Percentiles rank a stretch among this genome's conserved stretches.
Conservation (phyloP, 2,888 invertebrate genomes). For the Amphipoea lucens region DNA sequence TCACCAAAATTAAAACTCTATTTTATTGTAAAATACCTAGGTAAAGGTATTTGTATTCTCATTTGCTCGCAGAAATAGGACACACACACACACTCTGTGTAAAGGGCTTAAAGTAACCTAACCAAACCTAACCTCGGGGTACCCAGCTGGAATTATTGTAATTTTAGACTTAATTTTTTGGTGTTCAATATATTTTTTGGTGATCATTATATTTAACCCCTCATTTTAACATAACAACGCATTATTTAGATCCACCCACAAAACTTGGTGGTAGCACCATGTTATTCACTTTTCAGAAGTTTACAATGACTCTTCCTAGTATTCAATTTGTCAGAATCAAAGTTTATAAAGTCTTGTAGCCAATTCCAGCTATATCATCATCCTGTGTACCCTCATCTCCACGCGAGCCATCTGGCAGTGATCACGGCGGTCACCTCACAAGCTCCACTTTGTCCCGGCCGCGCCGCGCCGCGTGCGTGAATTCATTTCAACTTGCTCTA, state of each 20-base stretch:
- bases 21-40: no score
- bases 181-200: no score
- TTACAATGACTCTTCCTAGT: neutral
- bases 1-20: no score
- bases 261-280: neutral
- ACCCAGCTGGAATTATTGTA: no score
- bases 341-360: neutral
- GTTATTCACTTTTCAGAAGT: neutral
- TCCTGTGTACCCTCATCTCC: neutral
- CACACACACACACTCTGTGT: no score
- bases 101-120: no score
- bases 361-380: neutral
- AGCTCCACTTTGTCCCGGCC: conserved; percentile 48
- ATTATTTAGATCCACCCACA: neutral
- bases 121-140: no score
- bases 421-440: conserved; percentile 55
- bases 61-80: no score
- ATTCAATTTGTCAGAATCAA: neutral
- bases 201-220: no score
- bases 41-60: no score
- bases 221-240: no score
- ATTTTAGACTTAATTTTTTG: no score
- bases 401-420: conserved; percentile 49
- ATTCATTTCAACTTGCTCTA: conserved; percentile 81
- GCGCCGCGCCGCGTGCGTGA: conserved; percentile 71